A percentile compares a stretch with the other conserved stretches of the same genome.
These are phyloP conservation scores for Apantesis nais DNA, from an alignment of 2,888 invertebrate genomes.

Conservation along the genomic window DNA sequence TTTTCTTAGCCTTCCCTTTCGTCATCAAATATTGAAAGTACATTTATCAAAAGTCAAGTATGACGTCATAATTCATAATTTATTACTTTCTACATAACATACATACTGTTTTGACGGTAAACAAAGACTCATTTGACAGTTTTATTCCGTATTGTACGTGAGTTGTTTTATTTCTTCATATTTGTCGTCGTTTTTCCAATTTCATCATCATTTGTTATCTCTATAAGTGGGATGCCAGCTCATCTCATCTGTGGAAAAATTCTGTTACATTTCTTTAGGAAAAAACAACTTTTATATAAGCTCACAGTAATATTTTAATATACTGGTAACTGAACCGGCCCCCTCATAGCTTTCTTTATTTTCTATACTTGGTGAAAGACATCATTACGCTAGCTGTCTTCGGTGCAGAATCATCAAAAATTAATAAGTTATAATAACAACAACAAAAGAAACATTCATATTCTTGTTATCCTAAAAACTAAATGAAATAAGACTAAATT, in stretches of 20 bases:
- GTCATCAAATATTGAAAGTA: not conserved
- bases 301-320: not conserved
- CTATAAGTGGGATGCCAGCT: not conserved
- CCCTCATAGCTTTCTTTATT: not conserved
- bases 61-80: not conserved
- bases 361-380: not conserved
- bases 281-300: not conserved
- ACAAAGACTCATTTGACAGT: not conserved
- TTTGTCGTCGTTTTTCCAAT: not conserved
- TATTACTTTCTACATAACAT: not conserved
- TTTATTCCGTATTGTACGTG: not conserved
- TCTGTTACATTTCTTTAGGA: not conserved
- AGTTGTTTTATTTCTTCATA: not conserved
- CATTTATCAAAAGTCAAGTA: not conserved
- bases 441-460: no score
- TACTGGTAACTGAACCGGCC: not conserved
- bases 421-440: no score
- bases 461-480: no score
- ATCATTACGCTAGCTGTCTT: not conserved
- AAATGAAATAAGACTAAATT: not conserved
- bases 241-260: not conserved
- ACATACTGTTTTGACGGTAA: not conserved
- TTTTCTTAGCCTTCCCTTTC: not conserved
- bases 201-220: not conserved
- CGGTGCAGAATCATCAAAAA: not conserved